Conservation (phyloP, 2,797 vertebrate species). For the Megaceryle alcyon region DNA sequence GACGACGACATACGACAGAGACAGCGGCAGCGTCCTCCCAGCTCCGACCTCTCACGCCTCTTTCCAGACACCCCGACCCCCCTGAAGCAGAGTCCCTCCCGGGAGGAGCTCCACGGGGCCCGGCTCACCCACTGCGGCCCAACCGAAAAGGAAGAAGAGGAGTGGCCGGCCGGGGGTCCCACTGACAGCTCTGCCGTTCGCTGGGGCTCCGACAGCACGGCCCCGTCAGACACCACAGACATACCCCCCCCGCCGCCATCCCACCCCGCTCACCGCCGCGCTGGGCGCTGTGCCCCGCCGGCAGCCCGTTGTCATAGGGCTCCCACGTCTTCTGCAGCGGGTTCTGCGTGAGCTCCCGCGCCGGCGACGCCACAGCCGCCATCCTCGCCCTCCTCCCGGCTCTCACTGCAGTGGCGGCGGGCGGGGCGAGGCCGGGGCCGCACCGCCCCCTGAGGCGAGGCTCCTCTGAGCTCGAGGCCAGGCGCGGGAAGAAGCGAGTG, state of each 20-base stretch:
- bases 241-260: too few species aligned
- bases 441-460: neutral
- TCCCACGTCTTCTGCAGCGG: conserved; percentile 65
- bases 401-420: conserved; percentile 27
- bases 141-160: neutral
- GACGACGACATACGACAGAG: too few species aligned
- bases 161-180: neutral
- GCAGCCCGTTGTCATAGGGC: conserved; percentile 60
- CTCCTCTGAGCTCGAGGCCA: neutral
- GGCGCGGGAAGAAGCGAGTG: neutral
- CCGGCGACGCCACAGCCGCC: conserved; percentile 10
- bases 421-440: neutral
- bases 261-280: conserved; percentile 50
- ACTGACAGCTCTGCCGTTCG: neutral
- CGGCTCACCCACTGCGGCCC: neutral
- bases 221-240: neutral
- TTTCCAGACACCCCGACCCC: neutral
- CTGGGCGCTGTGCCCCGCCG: conserved; percentile 60
- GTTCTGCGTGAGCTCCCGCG: conserved; percentile 65
- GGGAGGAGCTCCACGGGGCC: neutral
- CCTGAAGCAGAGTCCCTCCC: rapidly evolving
- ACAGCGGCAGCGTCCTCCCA: neutral
- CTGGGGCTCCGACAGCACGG: neutral
- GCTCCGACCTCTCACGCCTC: neutral
- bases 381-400: conserved; percentile 23